Conservation (phyloP, 2,888 invertebrate species). For the Dolomedes plantarius region DNA sequence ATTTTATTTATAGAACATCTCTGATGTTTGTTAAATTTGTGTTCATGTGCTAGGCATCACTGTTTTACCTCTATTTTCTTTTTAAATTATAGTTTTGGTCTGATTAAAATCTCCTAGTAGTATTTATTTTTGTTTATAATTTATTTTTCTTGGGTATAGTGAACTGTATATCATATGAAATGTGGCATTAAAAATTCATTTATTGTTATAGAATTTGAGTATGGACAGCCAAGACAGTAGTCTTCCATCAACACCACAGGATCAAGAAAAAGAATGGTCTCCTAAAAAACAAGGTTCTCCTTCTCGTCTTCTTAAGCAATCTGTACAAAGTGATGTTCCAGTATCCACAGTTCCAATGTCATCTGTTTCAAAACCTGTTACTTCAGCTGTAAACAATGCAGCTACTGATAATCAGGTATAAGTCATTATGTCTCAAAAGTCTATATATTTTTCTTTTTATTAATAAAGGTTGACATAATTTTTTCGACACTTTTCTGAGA, state of each 20-base stretch:
- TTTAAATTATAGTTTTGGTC: too few relatives aligned
- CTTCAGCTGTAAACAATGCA: neutral
- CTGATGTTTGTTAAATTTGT: too few relatives aligned
- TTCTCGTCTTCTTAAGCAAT: constrained; percentile 23
- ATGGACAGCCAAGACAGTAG: constrained; percentile 71
- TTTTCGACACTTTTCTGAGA: too few relatives aligned
- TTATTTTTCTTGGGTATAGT: too few relatives aligned
- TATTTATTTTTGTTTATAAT: too few relatives aligned
- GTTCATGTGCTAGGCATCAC: too few relatives aligned
- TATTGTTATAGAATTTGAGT: constrained; percentile 65
- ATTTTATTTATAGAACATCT: too few relatives aligned
- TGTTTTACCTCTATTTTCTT: too few relatives aligned
- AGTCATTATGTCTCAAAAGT: neutral
- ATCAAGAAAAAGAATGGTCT: constrained; percentile 48
- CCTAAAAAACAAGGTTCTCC: constrained; percentile 62
- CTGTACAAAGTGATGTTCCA: constrained; percentile 4
- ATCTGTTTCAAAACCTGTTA: neutral
- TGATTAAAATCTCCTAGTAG: too few relatives aligned
- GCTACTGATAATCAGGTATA: constrained; percentile 38
- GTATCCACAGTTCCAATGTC: neutral
- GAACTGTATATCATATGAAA: too few relatives aligned
- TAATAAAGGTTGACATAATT: too few relatives aligned
- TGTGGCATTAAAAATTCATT: too few relatives aligned
- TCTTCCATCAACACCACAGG: constrained; percentile 68
- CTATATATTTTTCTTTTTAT: neutral